Conservation (phyloP, 2,888 invertebrate species). For the Drepanosiphum platanoidis region DNA sequence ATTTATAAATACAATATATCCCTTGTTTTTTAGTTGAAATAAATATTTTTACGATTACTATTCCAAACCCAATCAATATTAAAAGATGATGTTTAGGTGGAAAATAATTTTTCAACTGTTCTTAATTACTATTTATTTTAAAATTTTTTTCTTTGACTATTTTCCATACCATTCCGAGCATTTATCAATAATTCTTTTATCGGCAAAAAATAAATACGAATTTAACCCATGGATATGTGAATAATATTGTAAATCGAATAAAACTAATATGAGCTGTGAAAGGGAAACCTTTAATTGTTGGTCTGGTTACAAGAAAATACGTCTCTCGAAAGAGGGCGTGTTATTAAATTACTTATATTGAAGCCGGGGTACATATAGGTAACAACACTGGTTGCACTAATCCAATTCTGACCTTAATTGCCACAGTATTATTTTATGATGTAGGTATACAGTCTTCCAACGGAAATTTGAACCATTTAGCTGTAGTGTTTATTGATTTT, state of each 20-base stretch:
- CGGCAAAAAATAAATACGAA: too few species aligned
- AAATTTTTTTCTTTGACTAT: too few species aligned
- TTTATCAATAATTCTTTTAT: too few species aligned
- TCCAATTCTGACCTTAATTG: slow-evolving; percentile 59
- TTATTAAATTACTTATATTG: slow-evolving; percentile 33
- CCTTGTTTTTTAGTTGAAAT: neutral
- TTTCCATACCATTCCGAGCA: too few species aligned
- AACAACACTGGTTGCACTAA: slow-evolving; percentile 57
- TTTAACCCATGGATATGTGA: neutral
- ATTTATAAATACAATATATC: slow-evolving; percentile 14
- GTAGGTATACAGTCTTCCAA: slow-evolving; percentile 54
- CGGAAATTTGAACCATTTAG: slow-evolving; percentile 58
- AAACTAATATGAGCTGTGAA: neutral
- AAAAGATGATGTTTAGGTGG: neutral
- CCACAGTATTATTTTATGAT: slow-evolving; percentile 51
- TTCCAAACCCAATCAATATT: neutral
- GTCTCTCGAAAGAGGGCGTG: neutral
- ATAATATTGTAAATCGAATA: neutral
- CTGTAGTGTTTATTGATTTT: slow-evolving; percentile 56
- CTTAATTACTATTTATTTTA: too few species aligned
- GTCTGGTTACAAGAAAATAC: slow-evolving; percentile 17
- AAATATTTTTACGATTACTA: neutral
- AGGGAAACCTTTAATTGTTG: slow-evolving; percentile 12
- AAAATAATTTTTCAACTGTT: too few species aligned
- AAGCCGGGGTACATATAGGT: neutral